A percentile compares a stretch with the other conserved stretches of the same genome.
Evolutionary conservation across 2,113 vertebrate species (phyloP).

Genomic region (Diadophis punctatus): DNA sequence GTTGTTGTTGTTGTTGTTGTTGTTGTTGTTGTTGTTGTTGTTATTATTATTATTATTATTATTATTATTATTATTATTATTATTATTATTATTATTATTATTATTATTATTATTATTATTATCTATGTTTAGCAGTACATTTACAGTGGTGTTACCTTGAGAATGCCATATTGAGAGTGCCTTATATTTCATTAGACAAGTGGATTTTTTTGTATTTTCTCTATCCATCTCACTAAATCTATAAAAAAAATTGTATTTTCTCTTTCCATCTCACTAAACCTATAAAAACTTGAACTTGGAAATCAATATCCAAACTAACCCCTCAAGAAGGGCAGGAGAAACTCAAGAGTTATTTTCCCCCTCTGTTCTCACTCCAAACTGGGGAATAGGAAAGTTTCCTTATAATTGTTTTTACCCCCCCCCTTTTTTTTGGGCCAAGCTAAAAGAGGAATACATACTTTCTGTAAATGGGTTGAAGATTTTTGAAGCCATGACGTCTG

Average conservation of each 20-base stretch:
- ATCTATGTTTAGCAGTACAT: background rate
- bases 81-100: too few relatives aligned
- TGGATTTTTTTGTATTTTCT: background rate
- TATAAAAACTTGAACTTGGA: background rate
- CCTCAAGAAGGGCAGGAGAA: background rate
- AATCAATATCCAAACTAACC: background rate
- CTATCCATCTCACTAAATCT: background rate
- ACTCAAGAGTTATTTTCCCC: background rate
- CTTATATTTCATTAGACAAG: background rate
- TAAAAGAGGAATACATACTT: background rate
- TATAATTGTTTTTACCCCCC: background rate
- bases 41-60: too few relatives aligned
- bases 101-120: too few relatives aligned
- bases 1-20: too few relatives aligned
- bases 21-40: too few relatives aligned
- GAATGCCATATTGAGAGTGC: background rate
- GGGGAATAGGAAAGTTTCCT: background rate
- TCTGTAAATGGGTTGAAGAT: background rate
- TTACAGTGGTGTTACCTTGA: background rate
- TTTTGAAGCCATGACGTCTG: background rate
- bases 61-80: too few relatives aligned
- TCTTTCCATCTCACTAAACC: background rate
- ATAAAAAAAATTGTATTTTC: background rate
- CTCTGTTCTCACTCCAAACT: background rate
- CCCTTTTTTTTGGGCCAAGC: background rate